Conservation (phyloP, 2,113 vertebrate genomes). For the Okapia johnstoni region DNA sequence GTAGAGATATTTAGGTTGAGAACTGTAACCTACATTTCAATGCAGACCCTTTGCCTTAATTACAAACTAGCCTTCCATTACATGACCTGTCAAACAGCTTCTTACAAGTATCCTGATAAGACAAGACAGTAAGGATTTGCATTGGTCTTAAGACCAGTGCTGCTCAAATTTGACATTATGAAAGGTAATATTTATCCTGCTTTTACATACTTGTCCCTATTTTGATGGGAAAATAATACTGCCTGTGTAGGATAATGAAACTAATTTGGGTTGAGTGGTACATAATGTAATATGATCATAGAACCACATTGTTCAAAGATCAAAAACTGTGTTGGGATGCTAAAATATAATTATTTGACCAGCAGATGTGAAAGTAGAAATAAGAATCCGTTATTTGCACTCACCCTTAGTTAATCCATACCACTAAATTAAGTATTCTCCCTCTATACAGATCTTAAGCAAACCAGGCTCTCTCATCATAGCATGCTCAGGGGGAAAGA, state of each 20-base stretch:
- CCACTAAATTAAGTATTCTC: background rate
- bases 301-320: background rate
- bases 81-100: background rate
- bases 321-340: background rate
- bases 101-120: background rate
- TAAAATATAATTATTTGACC: background rate
- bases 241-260: background rate
- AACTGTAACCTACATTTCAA: background rate
- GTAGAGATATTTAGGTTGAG: background rate
- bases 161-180: background rate
- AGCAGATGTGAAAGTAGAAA: background rate
- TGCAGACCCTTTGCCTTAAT: background rate
- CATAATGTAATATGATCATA: background rate
- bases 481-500: constrained; percentile 16
- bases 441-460: background rate
- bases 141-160: background rate
- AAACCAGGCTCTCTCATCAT: background rate
- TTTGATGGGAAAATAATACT: background rate
- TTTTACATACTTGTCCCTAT: background rate
- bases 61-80: background rate
- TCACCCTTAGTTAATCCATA: background rate
- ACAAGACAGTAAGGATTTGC: background rate
- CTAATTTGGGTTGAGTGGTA: background rate
- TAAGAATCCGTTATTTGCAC: background rate
- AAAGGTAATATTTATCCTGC: background rate